These are phyloP conservation scores for Girardinichthys multiradiatus DNA, from an alignment of 2,113 vertebrate genomes.

Conservation along the genomic window DNA sequence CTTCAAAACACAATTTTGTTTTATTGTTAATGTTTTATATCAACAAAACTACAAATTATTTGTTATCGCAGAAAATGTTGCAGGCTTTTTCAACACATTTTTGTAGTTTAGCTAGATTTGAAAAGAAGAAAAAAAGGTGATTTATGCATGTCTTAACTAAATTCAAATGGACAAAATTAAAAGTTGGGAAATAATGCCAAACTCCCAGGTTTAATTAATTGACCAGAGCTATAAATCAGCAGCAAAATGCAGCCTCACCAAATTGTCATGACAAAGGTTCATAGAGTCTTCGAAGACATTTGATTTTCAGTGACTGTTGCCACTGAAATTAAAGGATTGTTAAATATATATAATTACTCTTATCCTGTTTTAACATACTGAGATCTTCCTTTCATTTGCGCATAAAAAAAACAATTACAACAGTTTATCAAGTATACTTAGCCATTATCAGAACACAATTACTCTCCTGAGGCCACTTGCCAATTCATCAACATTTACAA, in stretches of 20 bases:
- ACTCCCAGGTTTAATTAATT: neutral
- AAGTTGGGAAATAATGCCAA: neutral
- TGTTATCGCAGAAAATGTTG: too few species aligned
- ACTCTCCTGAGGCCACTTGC: conserved; percentile 40
- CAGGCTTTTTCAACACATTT: too few species aligned
- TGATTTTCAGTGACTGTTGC: conserved; percentile 31
- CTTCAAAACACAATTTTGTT: too few species aligned
- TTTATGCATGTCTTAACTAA: neutral
- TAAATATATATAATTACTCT: conserved; percentile 44
- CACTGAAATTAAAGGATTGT: conserved; percentile 3
- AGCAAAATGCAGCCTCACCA: conserved; percentile 7
- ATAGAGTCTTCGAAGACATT: conserved; percentile 44
- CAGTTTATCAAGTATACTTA: conserved; percentile 49
- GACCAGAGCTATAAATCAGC: too few species aligned
- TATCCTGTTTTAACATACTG: conserved; percentile 31
- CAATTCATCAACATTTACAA: conserved; percentile 54
- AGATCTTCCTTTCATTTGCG: conserved; percentile 27
- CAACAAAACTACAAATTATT: too few species aligned
- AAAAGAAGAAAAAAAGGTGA: neutral
- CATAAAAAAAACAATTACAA: conserved; percentile 36
- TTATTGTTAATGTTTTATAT: too few species aligned
- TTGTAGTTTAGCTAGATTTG: too few species aligned
- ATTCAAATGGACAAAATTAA: neutral
- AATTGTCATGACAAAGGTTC: conserved; percentile 11
- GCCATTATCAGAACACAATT: conserved; percentile 61